These are phyloP conservation scores for Drosophila diplacantha DNA, from an alignment of 2,888 invertebrate genomes.

Conservation along the genomic window DNA sequence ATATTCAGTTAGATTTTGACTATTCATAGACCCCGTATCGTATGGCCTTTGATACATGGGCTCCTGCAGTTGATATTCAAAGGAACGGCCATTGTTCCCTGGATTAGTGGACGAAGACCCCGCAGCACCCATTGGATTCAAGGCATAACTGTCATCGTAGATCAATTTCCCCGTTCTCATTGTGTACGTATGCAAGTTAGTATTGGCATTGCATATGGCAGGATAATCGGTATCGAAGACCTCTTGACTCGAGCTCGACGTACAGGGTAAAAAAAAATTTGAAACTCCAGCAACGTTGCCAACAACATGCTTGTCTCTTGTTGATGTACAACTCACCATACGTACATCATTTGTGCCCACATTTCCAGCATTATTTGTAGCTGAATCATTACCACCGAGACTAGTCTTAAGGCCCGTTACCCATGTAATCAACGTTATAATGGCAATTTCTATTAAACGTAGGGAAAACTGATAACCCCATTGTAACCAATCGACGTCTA, in stretches of 20 bases:
- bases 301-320: constrained; percentile 82
- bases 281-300: constrained; percentile 78
- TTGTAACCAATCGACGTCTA: constrained; percentile 90
- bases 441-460: constrained; percentile 90
- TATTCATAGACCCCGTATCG: constrained; percentile 73
- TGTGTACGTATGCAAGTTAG: constrained; percentile 90
- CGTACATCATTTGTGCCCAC: constrained; percentile 16
- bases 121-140: constrained; percentile 78
- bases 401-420: constrained; percentile 87
- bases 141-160: constrained; percentile 83
- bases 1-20: constrained; percentile 54
- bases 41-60: constrained; percentile 76
- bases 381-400: constrained; percentile 76
- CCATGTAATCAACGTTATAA: constrained; percentile 90
- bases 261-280: constrained; percentile 88
- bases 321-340: constrained; percentile 27
- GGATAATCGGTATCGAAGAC: constrained; percentile 91
- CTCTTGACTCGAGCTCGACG: constrained; percentile 89
- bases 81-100: constrained; percentile 19
- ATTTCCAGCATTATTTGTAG: constrained; percentile 32
- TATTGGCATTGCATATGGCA: constrained; percentile 90
- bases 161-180: constrained; percentile 87
- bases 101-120: constrained; percentile 24
- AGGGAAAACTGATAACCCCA: constrained; percentile 94
- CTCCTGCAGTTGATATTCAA: constrained; percentile 72